Evolutionary conservation across 2,888 invertebrate genomes (phyloP), one percentile per base, ranked within the genome.

Genomic region (Clanis bilineata): DNA sequence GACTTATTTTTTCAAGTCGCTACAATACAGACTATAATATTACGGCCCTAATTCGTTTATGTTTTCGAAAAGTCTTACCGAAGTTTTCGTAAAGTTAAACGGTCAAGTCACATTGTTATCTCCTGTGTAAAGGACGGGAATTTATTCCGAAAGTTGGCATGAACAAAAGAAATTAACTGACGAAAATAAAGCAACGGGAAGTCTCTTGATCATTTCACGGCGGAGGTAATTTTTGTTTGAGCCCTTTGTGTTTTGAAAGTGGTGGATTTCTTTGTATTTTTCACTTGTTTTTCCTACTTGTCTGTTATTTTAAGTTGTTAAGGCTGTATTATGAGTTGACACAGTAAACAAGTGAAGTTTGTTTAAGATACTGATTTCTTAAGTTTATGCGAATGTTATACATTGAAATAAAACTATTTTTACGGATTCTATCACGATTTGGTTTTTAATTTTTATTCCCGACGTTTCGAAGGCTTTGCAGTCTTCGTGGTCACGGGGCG

Each of bases 91-190:
- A 32, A 32, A 51, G 28, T 51, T 32, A 18, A 32, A 51, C 51
- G 51, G 51, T 51, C 51, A 51, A 47, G 51, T 51, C 51, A 51
- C 51, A 51, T 51, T 51, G 51, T 51, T 51, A 51, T 51, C 51
- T 51, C 7, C 10, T 5, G 51, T 28, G 32, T 51, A 51, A 51
- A 51, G 7, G 51, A 32, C 51, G 32, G 28, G 51, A 51, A 51
- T 51, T 51, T 51, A 51, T 51, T 51, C 51, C 9, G 5, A 32
- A 51, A 51, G 28, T 51, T 32, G 9, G 28, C 51, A 51, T 51
- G 28, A 51, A 51, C 51, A 51, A 51, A 51, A 51, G 51, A 51
- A 51, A 51, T 51, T 51, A 51, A 51, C 51, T 51, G 51, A 51
- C 18, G 51, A 51, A 51, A 51, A 51, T 51, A 51, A 51, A 51